Percentiles rank a stretch among this genome's conserved stretches.
phyloP scores from a whole-genome alignment of 2,888 invertebrate genomes.

The Eretmocerus hayati region DNA sequence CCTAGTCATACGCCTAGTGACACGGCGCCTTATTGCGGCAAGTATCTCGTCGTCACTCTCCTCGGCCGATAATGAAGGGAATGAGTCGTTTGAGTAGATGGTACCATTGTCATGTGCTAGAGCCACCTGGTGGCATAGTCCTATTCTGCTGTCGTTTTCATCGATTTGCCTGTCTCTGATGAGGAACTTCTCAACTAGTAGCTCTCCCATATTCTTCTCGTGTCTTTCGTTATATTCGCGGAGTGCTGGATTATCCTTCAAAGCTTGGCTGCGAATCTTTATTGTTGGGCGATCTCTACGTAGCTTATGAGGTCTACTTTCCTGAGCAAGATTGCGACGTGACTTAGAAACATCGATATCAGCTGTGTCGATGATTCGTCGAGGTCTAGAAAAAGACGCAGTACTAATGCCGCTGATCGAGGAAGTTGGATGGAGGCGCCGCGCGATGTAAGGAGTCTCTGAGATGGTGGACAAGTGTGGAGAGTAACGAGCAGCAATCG shows the following conservation, averaged over 20 bases:
- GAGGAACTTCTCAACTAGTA: constrained; percentile 68
- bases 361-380: constrained; percentile 69
- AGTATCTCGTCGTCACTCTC: constrained; percentile 28
- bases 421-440: constrained; percentile 37
- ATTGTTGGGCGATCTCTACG: constrained; percentile 39
- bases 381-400: constrained; percentile 52
- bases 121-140: constrained; percentile 30
- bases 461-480: constrained; percentile 71
- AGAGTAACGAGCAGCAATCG: constrained; percentile 52
- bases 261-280: constrained; percentile 44
- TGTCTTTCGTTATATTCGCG: constrained; percentile 47
- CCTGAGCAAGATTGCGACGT: constrained; percentile 27
- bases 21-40: constrained; percentile 32
- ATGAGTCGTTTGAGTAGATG: not conserved
- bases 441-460: constrained; percentile 48
- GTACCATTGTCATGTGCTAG: constrained; percentile 4
- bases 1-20: constrained; percentile 40
- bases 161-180: constrained; percentile 55
- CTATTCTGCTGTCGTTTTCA: constrained; percentile 27
- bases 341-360: constrained; percentile 74
- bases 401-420: constrained; percentile 27
- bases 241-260: constrained; percentile 45
- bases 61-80: not conserved
- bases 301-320: constrained; percentile 32
- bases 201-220: constrained; percentile 65